Evolutionary conservation across 2,113 vertebrate species (phyloP), one percentile per base, ranked within the genome.

Genomic region (Engystomops pustulosus): DNA sequence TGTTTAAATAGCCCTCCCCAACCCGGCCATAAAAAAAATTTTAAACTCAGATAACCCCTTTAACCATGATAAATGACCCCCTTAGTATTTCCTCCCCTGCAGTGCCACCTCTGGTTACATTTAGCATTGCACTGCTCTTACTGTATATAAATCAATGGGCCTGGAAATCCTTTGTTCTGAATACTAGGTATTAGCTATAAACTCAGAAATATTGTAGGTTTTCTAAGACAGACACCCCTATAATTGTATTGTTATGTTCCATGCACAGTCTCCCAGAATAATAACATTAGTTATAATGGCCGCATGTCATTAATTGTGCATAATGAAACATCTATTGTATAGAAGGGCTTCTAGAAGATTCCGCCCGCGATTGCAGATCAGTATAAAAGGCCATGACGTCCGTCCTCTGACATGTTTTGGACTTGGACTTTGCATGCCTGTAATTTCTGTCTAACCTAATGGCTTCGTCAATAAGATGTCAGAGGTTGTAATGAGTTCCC

Each of bases 391-490:
- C 44, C 49, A 11, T 9, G 12, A 74, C 32, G 41, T 25, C 32
- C 11, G 23, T 51, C 18, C 38, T 32, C 49, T 77, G 74, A 55
- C 74, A n/a, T 51, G 72, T 67, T 67, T 84, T 30, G 30, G 47
- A 12, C 15, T 41, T n/a, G 60, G 68, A 53, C 44, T 49, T 51
- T 76, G 55, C 58, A 25, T 76, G 81, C 6, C 20, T 77, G 82
- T 68, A 69, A 74, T 68, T 84, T 84, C 60, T 30, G 82, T 53
- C 74, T 78, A 34, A 69, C 30, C 72, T 77, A 78, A 74, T 84
- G 60, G 44, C 62, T 84, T 77, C 53, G 74, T 78, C 72, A 84
- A 69, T 84, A 84, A 78, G 78, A 49, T 55, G 82, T 77, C 44
- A 69, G 25, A n/a, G 27, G 4, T 62, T 67, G 82, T 84, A 77